Percentiles rank a stretch among this genome's conserved stretches.
phyloP scores from a whole-genome alignment of 1,140 invertebrate genomes.

The Drosophila murphyi region DNA sequence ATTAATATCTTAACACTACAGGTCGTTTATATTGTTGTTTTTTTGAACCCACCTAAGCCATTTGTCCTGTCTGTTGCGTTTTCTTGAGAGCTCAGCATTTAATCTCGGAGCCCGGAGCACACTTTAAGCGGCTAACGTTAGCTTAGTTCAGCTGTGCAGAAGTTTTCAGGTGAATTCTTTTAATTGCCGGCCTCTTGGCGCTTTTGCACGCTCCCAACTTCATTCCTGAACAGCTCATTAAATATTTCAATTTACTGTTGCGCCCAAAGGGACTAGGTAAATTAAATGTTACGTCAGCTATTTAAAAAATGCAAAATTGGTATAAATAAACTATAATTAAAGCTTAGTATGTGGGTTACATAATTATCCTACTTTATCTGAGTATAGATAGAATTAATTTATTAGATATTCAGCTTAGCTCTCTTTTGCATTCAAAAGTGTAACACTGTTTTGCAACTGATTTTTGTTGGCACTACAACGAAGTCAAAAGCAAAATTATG shows the following conservation, averaged over 20 bases:
- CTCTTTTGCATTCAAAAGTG: neutral
- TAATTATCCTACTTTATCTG: neutral
- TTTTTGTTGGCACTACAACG: neutral
- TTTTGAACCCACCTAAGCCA: constrained; percentile 8
- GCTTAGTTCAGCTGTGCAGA: constrained; percentile 30
- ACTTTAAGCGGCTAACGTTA: constrained; percentile 32
- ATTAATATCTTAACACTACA: too few relatives aligned
- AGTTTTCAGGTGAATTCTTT: constrained; percentile 4
- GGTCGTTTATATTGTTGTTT: neutral
- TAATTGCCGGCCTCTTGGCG: constrained; percentile 19
- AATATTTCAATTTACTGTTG: neutral
- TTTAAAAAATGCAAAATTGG: constrained; percentile 16
- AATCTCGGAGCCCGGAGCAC: neutral
- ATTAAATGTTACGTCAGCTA: constrained; percentile 7
- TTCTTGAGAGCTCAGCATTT: constrained; percentile 12
- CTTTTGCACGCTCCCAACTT: neutral
- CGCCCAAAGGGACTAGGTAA: neutral
- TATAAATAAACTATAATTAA: neutral
- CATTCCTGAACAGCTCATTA: constrained; percentile 1
- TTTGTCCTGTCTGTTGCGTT: constrained; percentile 9
- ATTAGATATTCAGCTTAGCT: neutral
- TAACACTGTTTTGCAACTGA: neutral
- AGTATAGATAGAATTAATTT: neutral
- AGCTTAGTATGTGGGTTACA: neutral
- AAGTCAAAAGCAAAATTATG: constrained; percentile 6